Evolutionary conservation across 2,797 vertebrate species (phyloP), one percentile per base, ranked within the genome.

Genomic region (Glossophaga mutica): DNA sequence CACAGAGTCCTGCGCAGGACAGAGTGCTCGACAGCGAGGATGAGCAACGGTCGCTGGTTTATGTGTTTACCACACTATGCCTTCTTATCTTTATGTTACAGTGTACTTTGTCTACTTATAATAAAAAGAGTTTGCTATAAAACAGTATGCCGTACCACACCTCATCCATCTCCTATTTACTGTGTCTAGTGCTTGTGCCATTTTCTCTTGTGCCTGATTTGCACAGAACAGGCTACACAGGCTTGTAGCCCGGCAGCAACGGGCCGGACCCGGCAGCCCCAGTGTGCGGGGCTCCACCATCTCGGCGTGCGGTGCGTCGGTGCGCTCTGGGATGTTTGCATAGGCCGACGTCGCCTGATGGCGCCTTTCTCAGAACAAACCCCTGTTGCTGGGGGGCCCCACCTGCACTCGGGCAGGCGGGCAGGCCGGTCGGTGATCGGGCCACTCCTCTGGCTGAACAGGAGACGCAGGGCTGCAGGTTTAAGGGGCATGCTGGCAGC

Each of bases 341-440:
- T 3, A 1, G 14, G 6, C 34, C 2, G 2, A 4, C 2, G 24
- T 2, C 11, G 3, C n/a, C 48, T 1, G 1, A 8, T 1, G 19
- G n/a, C 5, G 1, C 74, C 1, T 22, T 12, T 29, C 42, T 48
- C 44, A 11, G 73, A 32, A 21, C 29, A 19, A 16, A 50, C 11
- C 73, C 26, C 73, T 2, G 44, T 12, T 1, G 29, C 16, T 6
- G n/a, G 48, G 73, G 7, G 6, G 70, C 70, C 26, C 1, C 14
- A 37, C 39, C 37, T 42, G 68, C 37, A 12, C 37, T 42, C 22
- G 22, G 44, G 15, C 21, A 19, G 44, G 48, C 62, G 26, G 79
- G 48, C 48, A 50, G n/a, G 52, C 2, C n/a, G 44, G n/a, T 6
- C 6, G 52, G 44, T 2, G 50, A 42, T 5, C 39, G 8, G 62